A percentile compares a stretch with the other conserved stretches of the same genome.
These are phyloP conservation scores for Antitype chi DNA, from an alignment of 2,888 invertebrate genomes.

Conservation along the genomic window DNA sequence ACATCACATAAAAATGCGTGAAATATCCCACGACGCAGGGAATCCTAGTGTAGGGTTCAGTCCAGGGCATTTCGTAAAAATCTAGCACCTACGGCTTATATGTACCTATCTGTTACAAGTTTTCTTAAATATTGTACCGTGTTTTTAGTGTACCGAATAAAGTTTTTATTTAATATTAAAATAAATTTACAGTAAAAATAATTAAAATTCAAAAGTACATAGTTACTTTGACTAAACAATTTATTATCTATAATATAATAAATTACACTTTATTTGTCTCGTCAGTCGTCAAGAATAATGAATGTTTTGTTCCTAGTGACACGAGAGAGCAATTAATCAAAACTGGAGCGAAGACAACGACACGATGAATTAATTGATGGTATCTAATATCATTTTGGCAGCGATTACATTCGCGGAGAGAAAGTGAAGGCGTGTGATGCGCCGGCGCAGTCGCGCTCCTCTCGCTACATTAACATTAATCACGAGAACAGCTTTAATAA, in stretches of 20 bases:
- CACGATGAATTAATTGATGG: slow-evolving; percentile 60
- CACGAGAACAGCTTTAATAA: slow-evolving; percentile 66
- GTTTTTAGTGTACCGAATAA: too few species aligned
- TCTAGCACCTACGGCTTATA: too few species aligned
- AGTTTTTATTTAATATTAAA: neutral
- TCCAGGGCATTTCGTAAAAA: too few species aligned
- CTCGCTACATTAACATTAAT: slow-evolving; percentile 70
- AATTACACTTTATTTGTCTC: slow-evolving; percentile 9
- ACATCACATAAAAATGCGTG: neutral
- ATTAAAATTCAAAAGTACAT: slow-evolving; percentile 4
- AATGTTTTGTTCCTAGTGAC: slow-evolving; percentile 17
- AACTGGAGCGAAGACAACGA: slow-evolving; percentile 51
- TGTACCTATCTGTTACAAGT: too few species aligned
- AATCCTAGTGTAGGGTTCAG: too few species aligned
- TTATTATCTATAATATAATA: neutral
- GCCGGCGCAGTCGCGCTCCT: slow-evolving; percentile 63
- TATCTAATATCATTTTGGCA: slow-evolving; percentile 72
- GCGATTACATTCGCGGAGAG: slow-evolving; percentile 71
- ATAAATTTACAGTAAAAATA: neutral
- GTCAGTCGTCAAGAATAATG: neutral
- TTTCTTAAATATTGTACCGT: too few species aligned
- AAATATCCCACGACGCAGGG: neutral
- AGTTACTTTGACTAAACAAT: slow-evolving; percentile 1
- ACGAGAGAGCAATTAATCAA: slow-evolving; percentile 31
- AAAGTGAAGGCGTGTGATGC: slow-evolving; percentile 76